Conservation (phyloP, 1,140 invertebrate genomes). For the Mizuhopecten yessoensis region DNA sequence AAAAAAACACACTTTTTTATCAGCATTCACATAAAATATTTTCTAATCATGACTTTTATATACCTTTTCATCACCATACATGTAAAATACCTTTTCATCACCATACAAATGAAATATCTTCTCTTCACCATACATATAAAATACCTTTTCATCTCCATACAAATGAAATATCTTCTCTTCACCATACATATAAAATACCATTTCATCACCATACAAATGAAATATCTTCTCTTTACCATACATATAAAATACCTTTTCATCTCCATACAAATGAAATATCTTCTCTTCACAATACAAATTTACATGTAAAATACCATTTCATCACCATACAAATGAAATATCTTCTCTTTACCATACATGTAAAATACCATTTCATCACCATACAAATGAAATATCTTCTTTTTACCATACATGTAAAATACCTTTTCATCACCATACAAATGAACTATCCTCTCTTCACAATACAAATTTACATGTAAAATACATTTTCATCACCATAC, state of each 20-base stretch:
- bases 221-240: background rate
- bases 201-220: too few species aligned
- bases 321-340: too few species aligned
- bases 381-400: slow-evolving; percentile 56
- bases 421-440: background rate
- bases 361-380: too few species aligned
- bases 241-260: background rate
- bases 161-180: too few species aligned
- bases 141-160: too few species aligned
- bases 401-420: slow-evolving; percentile 51
- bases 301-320: too few species aligned
- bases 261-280: too few species aligned
- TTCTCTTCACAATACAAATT: too few species aligned
- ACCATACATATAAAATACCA: background rate
- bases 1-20: too few species aligned
- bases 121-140: background rate
- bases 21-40: too few species aligned
- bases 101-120: too few species aligned
- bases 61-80: background rate
- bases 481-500: background rate
- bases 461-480: too few species aligned
- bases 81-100: background rate
- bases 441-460: background rate
- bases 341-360: slow-evolving; percentile 71
- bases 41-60: slow-evolving; percentile 49